A percentile compares a stretch with the other conserved stretches of the same genome.
These are phyloP conservation scores for Philaethria dido DNA, from an alignment of 2,888 invertebrate genomes.

Conservation along the genomic window DNA sequence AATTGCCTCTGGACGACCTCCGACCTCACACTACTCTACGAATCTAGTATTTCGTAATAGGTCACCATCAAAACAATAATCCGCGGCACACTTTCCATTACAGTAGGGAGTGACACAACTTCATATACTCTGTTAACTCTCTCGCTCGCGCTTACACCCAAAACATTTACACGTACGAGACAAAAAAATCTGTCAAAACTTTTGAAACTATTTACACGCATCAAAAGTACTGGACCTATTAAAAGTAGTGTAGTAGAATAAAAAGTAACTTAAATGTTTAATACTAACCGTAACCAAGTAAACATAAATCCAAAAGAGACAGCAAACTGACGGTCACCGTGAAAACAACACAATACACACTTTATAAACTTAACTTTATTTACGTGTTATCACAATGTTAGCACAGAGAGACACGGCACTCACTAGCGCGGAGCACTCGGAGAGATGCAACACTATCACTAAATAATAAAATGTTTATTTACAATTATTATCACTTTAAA, in stretches of 20 bases:
- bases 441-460: conserved; percentile 57
- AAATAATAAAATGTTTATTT: conserved; percentile 74
- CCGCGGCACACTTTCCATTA: conserved; percentile 73
- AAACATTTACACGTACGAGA: conserved; percentile 57
- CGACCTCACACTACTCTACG: conserved; percentile 50
- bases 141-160: conserved; percentile 60
- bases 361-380: conserved; percentile 57
- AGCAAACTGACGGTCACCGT: conserved; percentile 64
- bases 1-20: conserved; percentile 54
- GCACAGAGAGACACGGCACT: conserved; percentile 64
- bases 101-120: conserved; percentile 64
- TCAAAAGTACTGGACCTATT: conserved; percentile 49
- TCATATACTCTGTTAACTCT: conserved; percentile 54
- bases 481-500: conserved; percentile 60
- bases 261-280: conserved; percentile 9
- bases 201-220: conserved; percentile 67
- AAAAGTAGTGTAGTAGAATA: conserved; percentile 7
- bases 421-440: conserved; percentile 64
- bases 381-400: conserved; percentile 56
- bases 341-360: conserved; percentile 80
- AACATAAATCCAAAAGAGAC: conserved; percentile 80
- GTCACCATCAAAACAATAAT: conserved; percentile 77
- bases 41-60: conserved; percentile 71
- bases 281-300: conserved; percentile 74
- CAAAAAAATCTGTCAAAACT: conserved; percentile 68